A percentile compares a stretch with the other conserved stretches of the same genome.
Evolutionary conservation across 2,797 vertebrate species (phyloP).

Genomic region (Triplophysa yarkandensis): DNA sequence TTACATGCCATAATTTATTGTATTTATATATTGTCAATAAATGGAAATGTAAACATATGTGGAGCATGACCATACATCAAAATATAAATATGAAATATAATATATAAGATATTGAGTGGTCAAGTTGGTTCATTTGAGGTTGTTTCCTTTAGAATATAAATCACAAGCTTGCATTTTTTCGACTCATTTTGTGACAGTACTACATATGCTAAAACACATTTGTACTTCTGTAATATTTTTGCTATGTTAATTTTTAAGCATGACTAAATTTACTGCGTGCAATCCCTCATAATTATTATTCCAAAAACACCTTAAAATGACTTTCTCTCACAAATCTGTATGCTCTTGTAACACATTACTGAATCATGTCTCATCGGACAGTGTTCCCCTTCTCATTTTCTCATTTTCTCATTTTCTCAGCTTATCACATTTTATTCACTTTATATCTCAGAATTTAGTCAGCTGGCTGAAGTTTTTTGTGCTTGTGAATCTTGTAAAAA

Average conservation of each 20-base stretch:
- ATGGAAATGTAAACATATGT: too few species aligned
- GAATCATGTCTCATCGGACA: background rate
- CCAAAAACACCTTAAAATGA: background rate
- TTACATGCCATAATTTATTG: too few species aligned
- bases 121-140: background rate
- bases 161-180: background rate
- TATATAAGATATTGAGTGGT: too few species aligned
- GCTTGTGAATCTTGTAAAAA: background rate
- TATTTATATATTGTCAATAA: too few species aligned
- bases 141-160: background rate
- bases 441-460: slow-evolving; percentile 1
- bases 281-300: background rate
- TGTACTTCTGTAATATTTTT: background rate
- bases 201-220: background rate
- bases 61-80: too few species aligned
- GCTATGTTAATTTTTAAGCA: background rate
- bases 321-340: background rate
- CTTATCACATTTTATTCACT: background rate
- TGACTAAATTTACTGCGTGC: background rate
- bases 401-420: background rate
- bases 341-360: background rate
- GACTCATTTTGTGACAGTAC: background rate
- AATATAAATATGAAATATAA: too few species aligned
- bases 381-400: background rate
- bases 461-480: slow-evolving; percentile 5